Conservation (phyloP, 1,140 invertebrate genomes). For the Ptiloglossa arizonensis region DNA sequence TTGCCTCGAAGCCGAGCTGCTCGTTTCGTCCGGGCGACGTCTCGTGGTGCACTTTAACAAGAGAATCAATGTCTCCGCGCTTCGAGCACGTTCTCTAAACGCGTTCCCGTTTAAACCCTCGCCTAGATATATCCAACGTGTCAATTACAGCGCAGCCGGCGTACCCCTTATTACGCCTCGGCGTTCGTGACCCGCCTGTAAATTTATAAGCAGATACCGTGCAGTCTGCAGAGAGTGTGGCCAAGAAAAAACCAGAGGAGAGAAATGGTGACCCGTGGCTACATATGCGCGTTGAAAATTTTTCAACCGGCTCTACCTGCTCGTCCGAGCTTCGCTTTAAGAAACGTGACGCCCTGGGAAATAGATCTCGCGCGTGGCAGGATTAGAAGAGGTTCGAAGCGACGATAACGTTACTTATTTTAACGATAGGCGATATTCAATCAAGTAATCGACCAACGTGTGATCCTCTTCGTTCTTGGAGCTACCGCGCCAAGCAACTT, state of each 20-base stretch:
- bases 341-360: not conserved
- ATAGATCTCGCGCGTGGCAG: not conserved
- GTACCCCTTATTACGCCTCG: conserved; percentile 29
- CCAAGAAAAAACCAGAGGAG: conserved; percentile 1
- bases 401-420: too few species aligned
- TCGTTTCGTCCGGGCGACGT: conserved; percentile 24
- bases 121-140: conserved; percentile 31
- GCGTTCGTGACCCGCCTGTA: conserved; percentile 33
- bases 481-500: too few species aligned
- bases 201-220: conserved; percentile 30
- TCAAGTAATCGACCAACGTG: too few species aligned
- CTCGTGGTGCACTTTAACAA: conserved; percentile 24
- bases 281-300: not conserved
- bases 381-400: too few species aligned
- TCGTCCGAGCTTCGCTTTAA: not conserved
- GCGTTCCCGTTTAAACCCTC: conserved; percentile 42
- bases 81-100: conserved; percentile 48
- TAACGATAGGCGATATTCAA: too few species aligned
- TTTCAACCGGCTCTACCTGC: not conserved
- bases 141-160: conserved; percentile 17
- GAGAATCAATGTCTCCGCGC: conserved; percentile 51
- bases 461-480: too few species aligned
- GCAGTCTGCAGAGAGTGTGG: not conserved
- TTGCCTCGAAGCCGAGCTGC: not conserved
- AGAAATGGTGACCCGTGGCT: not conserved